These are phyloP conservation scores for Melanotaenia duboulayi DNA, from an alignment of 2,113 vertebrate species.

Conservation along the genomic window DNA sequence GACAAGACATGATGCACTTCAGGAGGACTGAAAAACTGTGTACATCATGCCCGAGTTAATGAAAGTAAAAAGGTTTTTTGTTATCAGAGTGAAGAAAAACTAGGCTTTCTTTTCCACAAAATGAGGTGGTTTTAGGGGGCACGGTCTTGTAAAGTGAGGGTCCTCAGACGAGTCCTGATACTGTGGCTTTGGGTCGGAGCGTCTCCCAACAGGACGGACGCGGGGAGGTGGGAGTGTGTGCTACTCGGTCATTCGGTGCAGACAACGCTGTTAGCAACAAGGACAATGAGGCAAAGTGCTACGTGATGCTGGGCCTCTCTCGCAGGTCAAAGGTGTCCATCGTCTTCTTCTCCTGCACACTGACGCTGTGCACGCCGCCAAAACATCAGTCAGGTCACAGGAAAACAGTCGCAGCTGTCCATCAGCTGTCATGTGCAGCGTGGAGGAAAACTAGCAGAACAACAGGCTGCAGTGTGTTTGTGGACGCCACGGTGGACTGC, in stretches of 20 bases:
- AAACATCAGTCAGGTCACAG: slow-evolving; percentile 54
- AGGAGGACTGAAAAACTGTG: too few relatives aligned
- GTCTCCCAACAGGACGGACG: too few relatives aligned
- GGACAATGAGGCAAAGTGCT: slow-evolving; percentile 44
- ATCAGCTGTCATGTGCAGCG: slow-evolving; percentile 32
- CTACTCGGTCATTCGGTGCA: neutral
- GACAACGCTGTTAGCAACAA: slow-evolving; percentile 27
- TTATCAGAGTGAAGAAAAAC: too few relatives aligned
- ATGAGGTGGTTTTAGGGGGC: too few relatives aligned
- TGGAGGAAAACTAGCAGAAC: slow-evolving; percentile 11
- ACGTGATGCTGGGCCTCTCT: slow-evolving; percentile 37
- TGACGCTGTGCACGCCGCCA: slow-evolving; percentile 6
- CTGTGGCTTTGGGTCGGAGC: too few relatives aligned
- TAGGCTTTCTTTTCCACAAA: too few relatives aligned
- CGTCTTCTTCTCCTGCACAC: slow-evolving; percentile 29
- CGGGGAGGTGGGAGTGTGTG: too few relatives aligned
- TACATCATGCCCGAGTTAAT: too few relatives aligned
- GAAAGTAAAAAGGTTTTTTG: too few relatives aligned
- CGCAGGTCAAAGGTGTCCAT: slow-evolving; percentile 58
- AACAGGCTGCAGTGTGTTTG: slow-evolving; percentile 35
- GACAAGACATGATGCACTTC: too few relatives aligned
- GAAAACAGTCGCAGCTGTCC: slow-evolving; percentile 48
- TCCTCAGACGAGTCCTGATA: too few relatives aligned
- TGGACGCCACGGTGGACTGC: slow-evolving; percentile 3
- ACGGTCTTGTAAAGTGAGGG: too few relatives aligned